phyloP scores from a whole-genome alignment of 1,140 invertebrate species.

The Dendroctonus ponderosae region DNA sequence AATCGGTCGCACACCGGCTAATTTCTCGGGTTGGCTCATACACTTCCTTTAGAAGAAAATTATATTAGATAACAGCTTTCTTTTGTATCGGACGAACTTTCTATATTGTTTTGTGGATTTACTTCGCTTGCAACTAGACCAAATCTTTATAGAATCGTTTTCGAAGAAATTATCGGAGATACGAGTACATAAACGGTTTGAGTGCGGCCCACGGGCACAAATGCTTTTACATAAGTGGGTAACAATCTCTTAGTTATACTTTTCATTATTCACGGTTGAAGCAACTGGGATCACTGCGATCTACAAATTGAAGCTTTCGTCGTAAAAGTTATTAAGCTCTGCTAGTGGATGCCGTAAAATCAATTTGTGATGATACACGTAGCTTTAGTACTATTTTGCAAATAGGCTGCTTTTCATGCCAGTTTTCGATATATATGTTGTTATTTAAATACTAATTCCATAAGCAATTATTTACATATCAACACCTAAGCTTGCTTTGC shows the following conservation, averaged over 20 bases:
- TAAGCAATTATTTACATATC: no score
- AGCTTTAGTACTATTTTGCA: no score
- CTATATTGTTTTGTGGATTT: constrained; percentile 26
- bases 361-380: no score
- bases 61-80: constrained; percentile 23
- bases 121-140: constrained; percentile 20
- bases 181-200: background rate
- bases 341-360: no score
- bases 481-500: no score
- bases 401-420: no score
- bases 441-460: no score
- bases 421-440: no score
- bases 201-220: constrained; percentile 14
- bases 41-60: constrained; percentile 25
- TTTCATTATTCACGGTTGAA: no score
- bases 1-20: constrained; percentile 14
- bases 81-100: constrained; percentile 23
- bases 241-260: constrained; percentile 4
- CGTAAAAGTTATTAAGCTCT: no score
- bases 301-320: no score
- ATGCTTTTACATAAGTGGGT: constrained; percentile 12
- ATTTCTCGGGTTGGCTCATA: constrained; percentile 26
- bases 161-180: constrained; percentile 21
- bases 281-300: no score
- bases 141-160: constrained; percentile 19